Evolutionary conservation across 2,888 invertebrate species (phyloP).

Genomic region (Bimastos eiseni): DNA sequence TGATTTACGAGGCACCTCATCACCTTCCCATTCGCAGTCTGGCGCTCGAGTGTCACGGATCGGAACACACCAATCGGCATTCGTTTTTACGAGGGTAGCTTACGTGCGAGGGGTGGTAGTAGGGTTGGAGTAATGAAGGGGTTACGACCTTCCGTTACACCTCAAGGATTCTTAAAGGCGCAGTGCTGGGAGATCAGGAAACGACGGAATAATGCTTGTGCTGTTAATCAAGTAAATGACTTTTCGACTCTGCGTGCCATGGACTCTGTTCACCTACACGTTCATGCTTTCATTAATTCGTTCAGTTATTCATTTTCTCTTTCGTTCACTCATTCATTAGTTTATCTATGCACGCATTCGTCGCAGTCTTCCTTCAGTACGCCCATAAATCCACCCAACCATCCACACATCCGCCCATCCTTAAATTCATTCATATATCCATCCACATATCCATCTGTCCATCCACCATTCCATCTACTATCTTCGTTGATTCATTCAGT

Average conservation of each 20-base stretch:
- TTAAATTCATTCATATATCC: not conserved
- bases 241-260: not conserved
- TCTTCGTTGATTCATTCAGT: not conserved
- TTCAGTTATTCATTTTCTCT: no score
- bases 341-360: not conserved
- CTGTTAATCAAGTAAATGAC: conserved; percentile 13
- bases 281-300: not conserved
- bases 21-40: not conserved
- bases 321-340: not conserved
- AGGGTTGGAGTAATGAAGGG: not conserved
- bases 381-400: no score
- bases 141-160: conserved; percentile 13
- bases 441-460: not conserved
- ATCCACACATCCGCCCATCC: not conserved
- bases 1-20: conserved; percentile 13
- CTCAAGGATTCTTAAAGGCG: conserved; percentile 3
- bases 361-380: not conserved
- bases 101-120: not conserved
- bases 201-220: not conserved
- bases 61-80: conserved; percentile 2
- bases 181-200: not conserved
- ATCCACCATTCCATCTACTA: no score
- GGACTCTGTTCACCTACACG: not conserved
- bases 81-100: not conserved
- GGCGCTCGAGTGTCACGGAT: not conserved